Conservation (phyloP, 23 tunicate genomes). For the Ciona savignyi region DNA sequence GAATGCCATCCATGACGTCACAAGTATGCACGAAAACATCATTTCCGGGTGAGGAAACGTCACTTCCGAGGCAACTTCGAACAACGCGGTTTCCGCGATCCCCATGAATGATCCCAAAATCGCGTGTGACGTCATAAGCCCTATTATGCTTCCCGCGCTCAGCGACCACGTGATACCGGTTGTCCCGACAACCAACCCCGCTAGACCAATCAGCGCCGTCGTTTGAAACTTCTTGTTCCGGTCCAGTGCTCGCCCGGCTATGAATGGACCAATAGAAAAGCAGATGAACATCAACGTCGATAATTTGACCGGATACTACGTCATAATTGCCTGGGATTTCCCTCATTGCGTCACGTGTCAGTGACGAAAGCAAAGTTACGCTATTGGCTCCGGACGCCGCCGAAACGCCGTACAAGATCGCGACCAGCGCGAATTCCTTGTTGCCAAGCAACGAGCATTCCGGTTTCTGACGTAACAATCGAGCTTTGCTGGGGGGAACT, state of each 20-base stretch:
- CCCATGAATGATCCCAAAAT: conserved; percentile 50
- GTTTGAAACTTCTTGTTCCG: conserved; percentile 10
- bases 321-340: conserved; percentile 6
- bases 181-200: conserved; percentile 33
- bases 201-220: conserved; percentile 22
- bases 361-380: conserved; percentile 46
- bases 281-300: too few species aligned
- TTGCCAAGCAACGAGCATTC: background rate
- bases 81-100: conserved; percentile 45
- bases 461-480: conserved; percentile 1
- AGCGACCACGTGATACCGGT: conserved; percentile 15
- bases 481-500: conserved; percentile 41
- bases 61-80: conserved; percentile 54
- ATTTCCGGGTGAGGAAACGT: conserved; percentile 47
- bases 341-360: conserved; percentile 9
- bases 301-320: conserved; percentile 29
- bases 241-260: conserved; percentile 33
- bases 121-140: conserved; percentile 25
- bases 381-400: conserved; percentile 59
- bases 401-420: conserved; percentile 38
- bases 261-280: conserved; percentile 39
- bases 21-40: conserved; percentile 28
- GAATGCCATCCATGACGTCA: conserved; percentile 46
- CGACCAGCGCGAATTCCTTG: conserved; percentile 30
- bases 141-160: background rate